These are phyloP conservation scores for Smutsia temminckii DNA, from an alignment of 2,797 vertebrate species.

Conservation along the genomic window DNA sequence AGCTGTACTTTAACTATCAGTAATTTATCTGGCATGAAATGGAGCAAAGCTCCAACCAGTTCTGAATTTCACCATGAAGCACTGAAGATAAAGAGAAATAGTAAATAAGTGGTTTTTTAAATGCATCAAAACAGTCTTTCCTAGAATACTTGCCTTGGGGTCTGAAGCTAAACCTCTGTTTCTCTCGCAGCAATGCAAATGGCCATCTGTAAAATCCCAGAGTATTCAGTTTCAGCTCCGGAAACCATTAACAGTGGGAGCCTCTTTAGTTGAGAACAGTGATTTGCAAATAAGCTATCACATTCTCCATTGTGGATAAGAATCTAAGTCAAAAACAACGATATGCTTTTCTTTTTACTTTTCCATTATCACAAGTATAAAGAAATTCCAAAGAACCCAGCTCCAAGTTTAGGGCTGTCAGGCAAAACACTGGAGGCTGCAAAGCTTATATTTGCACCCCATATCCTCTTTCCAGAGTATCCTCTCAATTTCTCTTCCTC, in stretches of 20 bases:
- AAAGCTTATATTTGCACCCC: background rate
- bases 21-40: background rate
- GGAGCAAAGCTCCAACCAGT: background rate
- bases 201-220: background rate
- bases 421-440: background rate
- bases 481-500: background rate
- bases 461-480: background rate
- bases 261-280: background rate
- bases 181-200: background rate
- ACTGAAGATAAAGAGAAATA: background rate
- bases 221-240: slow-evolving; percentile 16
- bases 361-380: background rate
- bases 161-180: background rate
- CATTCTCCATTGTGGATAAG: slow-evolving; percentile 25
- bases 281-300: slow-evolving; percentile 41
- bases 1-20: background rate
- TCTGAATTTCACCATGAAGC: background rate
- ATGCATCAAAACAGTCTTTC: background rate
- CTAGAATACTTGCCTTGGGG: background rate
- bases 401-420: background rate
- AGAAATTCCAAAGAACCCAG: background rate
- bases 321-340: slow-evolving; percentile 51
- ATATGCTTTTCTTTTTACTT: slow-evolving; percentile 46
- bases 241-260: background rate
- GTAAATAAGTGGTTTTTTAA: background rate